Evolutionary conservation across 2,797 vertebrate genomes (phyloP).

Genomic region (Bufotes viridis): DNA sequence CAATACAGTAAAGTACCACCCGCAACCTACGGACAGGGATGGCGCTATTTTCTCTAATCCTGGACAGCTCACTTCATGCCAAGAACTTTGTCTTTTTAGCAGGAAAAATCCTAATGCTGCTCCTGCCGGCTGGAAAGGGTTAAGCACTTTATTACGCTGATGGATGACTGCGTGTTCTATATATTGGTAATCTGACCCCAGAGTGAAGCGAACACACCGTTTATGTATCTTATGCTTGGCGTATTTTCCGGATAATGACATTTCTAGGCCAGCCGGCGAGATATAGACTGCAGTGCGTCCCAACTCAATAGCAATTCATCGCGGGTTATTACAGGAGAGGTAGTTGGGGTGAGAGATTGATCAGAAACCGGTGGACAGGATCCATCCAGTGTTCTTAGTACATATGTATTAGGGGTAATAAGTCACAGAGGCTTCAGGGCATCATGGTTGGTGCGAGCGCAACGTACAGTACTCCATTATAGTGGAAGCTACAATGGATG

Average conservation of each 20-base stretch:
- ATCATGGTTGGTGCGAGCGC: neutral
- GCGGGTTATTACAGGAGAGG: neutral
- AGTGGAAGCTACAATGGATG: no score
- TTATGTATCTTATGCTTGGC: neutral
- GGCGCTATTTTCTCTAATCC: no score
- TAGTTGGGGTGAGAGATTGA: neutral
- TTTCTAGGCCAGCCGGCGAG: neutral
- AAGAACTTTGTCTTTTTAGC: no score
- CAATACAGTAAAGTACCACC: no score
- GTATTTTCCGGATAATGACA: neutral
- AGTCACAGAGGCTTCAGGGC: neutral
- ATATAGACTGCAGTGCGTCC: neutral
- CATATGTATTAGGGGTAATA: neutral
- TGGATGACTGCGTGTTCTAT: neutral
- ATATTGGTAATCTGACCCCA: neutral
- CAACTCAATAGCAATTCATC: neutral
- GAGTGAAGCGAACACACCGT: neutral
- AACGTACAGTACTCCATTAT: no score
- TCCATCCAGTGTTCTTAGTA: neutral
- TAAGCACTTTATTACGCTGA: neutral
- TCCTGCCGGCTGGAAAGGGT: no score
- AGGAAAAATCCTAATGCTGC: no score
- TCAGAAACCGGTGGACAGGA: neutral
- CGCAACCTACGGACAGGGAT: no score
- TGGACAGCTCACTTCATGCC: no score